Base-by-base conservation (phyloP, 1,140 invertebrate genomes). In the Delia radicum region DNA sequence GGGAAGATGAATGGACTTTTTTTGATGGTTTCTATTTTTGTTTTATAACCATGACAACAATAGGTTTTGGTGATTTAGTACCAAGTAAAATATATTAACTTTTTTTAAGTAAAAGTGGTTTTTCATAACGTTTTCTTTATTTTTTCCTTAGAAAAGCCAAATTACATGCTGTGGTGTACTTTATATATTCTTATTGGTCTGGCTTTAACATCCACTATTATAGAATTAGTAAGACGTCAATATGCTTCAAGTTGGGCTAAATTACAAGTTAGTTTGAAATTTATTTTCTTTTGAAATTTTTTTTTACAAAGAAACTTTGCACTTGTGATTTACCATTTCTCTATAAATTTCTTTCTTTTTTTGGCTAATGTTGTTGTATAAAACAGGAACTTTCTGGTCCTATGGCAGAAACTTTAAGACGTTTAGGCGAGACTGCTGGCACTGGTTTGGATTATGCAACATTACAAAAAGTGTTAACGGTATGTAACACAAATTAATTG, bases 21-120 rank as follows among this genome's bases (percentile, higher is more conserved):
- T 95, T 96, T 79, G 95, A 97, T 79, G 94, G 94, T 18, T 97
- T 96, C 84, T 97, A 97, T 87, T 97, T 97, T 81, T 96, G 95
- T 81, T 97, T 97, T 81, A 94, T 97, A 65, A 97, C 96, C 0
- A 96, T 97, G 94, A 96, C 95, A 72, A 97, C 96, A 0, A 96
- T 97, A 78, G 96, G 96, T 18, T 96, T 98, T 80, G 95, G 95
- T 31, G 95, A 97, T 88, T 89, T 96, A 24, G 95, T 96, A 48
- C 96, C 95, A 80, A 94, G 95, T 94, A 8, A 6, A 26, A 7
- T 75, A n/a, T 55, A 31, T 71, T 21, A 65, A 74, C 48, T 75
- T 67, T 37, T 27, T 31, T 46, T 29, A 5, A 8, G 8, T 67
- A 31, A n/a, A 27, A n/a, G 13, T 29, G 31, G 37, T 72, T 71